phyloP scores from a whole-genome alignment of 1,140 invertebrate genomes.

The Stenopsyche tienmushanensis region DNA sequence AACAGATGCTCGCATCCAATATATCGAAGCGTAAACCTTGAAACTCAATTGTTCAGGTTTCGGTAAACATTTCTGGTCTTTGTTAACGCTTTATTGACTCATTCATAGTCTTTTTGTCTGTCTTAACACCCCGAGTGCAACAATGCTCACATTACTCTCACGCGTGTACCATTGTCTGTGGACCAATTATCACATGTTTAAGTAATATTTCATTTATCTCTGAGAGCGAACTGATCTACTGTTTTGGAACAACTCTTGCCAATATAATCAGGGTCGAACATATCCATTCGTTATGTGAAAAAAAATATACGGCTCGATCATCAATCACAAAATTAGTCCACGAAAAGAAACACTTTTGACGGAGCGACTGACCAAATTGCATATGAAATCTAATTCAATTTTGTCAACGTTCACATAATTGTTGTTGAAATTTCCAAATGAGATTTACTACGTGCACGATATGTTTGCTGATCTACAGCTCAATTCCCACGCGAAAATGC shows the following conservation, averaged over 20 bases:
- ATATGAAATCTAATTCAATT: too few relatives aligned
- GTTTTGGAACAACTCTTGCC: not conserved
- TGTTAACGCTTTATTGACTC: not conserved
- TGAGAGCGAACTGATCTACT: constrained; percentile 10
- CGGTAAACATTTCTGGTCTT: constrained; percentile 17
- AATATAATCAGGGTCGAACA: not conserved
- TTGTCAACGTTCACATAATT: constrained; percentile 46
- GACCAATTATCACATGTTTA: constrained; percentile 13
- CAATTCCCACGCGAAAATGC: too few relatives aligned
- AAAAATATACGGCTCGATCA: not conserved
- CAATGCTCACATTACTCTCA: not conserved
- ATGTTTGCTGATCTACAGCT: too few relatives aligned
- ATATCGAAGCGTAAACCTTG: too few relatives aligned
- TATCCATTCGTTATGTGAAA: not conserved
- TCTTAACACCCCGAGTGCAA: not conserved
- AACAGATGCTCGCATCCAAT: too few relatives aligned
- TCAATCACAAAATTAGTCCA: too few relatives aligned
- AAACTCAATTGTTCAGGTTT: too few relatives aligned
- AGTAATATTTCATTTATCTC: constrained; percentile 19
- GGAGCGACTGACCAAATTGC: too few relatives aligned
- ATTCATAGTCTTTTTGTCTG: not conserved
- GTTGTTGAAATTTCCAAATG: too few relatives aligned
- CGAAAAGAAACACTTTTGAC: too few relatives aligned
- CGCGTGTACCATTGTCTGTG: constrained; percentile 11
- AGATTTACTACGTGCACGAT: too few relatives aligned